A percentile compares a stretch with the other conserved stretches of the same genome.
phyloP scores from a whole-genome alignment of 2,888 invertebrate genomes.

The Drosophila kuntzei region DNA sequence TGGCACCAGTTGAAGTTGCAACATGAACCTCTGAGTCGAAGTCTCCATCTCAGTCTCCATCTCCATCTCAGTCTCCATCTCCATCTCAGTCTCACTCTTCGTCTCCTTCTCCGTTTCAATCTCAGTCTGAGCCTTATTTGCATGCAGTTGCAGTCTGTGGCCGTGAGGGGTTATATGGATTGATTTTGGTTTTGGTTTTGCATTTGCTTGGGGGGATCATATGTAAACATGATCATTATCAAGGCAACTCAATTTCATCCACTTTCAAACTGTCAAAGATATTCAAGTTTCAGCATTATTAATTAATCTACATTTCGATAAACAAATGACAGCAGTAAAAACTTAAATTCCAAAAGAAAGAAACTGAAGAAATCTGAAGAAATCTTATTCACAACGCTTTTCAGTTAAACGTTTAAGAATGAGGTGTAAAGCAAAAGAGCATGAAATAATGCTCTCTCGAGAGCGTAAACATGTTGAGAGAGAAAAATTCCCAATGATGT shows the following conservation, averaged over 20 bases:
- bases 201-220: conserved; percentile 5
- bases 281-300: conserved; percentile 1
- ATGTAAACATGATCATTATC: conserved; percentile 54
- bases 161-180: conserved; percentile 29
- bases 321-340: neutral
- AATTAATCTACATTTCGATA: neutral
- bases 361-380: too few relatives aligned
- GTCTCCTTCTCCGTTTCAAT: conserved; percentile 3
- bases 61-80: too few relatives aligned
- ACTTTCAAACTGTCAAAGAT: conserved; percentile 1
- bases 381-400: neutral
- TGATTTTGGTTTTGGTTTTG: conserved; percentile 4
- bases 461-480: too few relatives aligned
- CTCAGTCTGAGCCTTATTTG: conserved; percentile 39
- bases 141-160: conserved; percentile 40
- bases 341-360: neutral
- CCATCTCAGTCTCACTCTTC: too few relatives aligned
- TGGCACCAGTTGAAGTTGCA: neutral
- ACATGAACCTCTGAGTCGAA: neutral
- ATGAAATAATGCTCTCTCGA: neutral
- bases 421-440: neutral
- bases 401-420: neutral
- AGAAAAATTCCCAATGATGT: too few relatives aligned
- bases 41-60: conserved; percentile 3
- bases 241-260: conserved; percentile 6